A percentile compares a stretch with the other conserved stretches of the same genome.
These are phyloP conservation scores for Chunga burmeisteri DNA, from an alignment of 2,113 vertebrate genomes.

Conservation along the genomic window DNA sequence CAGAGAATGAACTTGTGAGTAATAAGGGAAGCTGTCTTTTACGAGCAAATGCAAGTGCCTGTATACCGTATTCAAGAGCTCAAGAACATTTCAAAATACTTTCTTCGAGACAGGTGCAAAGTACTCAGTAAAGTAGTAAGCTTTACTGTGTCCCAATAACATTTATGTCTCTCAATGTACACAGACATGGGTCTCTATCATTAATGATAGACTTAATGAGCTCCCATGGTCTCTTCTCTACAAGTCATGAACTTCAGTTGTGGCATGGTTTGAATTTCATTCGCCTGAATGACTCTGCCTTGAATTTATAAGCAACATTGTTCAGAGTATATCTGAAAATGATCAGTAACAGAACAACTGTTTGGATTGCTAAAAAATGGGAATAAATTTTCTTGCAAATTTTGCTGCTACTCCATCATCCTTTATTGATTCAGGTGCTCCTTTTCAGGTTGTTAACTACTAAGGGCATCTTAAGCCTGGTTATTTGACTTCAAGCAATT, in stretches of 20 bases:
- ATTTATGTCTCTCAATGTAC: background rate
- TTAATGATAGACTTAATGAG: background rate
- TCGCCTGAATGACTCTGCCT: background rate
- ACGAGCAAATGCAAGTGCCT: background rate
- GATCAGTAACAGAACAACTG: background rate
- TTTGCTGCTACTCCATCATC: background rate
- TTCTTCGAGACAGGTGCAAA: background rate
- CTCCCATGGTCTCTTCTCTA: background rate
- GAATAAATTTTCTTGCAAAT: background rate
- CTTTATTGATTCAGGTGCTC: background rate
- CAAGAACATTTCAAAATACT: background rate
- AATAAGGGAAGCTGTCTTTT: background rate
- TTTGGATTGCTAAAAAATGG: background rate
- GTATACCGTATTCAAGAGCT: background rate
- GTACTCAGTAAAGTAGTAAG: background rate
- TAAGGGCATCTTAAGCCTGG: background rate
- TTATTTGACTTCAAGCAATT: constrained; percentile 13
- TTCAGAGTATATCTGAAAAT: background rate
- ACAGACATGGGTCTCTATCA: background rate
- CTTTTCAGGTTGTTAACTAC: constrained; percentile 3
- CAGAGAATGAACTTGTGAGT: background rate
- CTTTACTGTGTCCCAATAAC: background rate
- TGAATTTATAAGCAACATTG: background rate
- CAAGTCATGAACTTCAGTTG: background rate
- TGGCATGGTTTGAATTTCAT: background rate